Evolutionary conservation across 2,888 invertebrate genomes (phyloP), one percentile per base, ranked within the genome.

Genomic region (Strigamia transsilvanica): DNA sequence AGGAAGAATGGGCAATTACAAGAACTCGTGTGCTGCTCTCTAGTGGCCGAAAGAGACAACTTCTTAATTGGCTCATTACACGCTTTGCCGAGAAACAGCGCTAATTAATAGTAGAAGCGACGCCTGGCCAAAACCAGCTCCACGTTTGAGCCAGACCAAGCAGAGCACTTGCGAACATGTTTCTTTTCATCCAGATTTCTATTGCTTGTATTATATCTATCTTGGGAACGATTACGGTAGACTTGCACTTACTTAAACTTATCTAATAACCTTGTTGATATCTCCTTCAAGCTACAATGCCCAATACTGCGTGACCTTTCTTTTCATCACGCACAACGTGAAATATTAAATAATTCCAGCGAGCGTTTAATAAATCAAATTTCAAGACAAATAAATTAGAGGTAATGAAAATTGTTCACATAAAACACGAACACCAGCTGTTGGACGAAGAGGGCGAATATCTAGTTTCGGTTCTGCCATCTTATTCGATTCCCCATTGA

Each of bases 41-140:
- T 21, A 61, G 61, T 23, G 61, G 61, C 18, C 61, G 61, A 61
- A 21, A 61, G 61, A 61, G 61, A 61, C 61, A 61, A 61, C 61
- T 61, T 23, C 61, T 61, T 61, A 61, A 61, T 61, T 61, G 61
- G 61, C 61, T 61, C 61, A 61, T 61, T 61, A 61, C 61, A 61
- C 61, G 61, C 61, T 23, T 61, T 61, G 21, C 61, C 21, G 61
- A 61, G 61, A 61, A 61, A 10, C 61, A 18, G 61, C 61, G 61
- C 61, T 61, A 61, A 61, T 61, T 61, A 61, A 61, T 61, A 61
- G 61, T 61, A 23, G 61, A 18, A 61, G 61, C 61, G 61, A 61
- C 61, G 61, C 61, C 61, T 61, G 61, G 61, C 61, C 61, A 61
- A 61, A 10, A 61, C 61, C 61, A 61, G 12, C 61, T 61, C 18